Evolutionary conservation across 2,113 vertebrate species (phyloP).

Genomic region (Ciconia maguari): DNA sequence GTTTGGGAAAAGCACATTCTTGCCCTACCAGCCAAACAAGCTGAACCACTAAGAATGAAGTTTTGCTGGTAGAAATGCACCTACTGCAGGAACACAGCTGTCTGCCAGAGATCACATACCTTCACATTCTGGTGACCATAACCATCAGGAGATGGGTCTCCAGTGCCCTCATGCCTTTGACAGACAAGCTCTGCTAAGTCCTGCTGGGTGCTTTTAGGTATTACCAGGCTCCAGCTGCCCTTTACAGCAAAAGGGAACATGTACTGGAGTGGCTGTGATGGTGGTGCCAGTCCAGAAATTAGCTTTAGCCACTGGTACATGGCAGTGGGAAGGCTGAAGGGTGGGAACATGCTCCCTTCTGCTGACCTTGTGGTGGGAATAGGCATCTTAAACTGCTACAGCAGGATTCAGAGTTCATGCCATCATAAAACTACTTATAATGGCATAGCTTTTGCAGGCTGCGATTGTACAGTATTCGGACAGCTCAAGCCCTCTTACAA

Average conservation of each 20-base stretch:
- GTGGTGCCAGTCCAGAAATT: not conserved
- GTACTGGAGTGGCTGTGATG: rapidly evolving
- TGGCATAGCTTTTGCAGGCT: not conserved
- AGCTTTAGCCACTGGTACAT: not conserved
- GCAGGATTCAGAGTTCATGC: not conserved
- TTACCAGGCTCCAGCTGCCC: not conserved
- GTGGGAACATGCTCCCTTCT: not conserved
- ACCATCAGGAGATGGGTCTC: not conserved
- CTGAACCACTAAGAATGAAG: not conserved
- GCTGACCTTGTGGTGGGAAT: not conserved
- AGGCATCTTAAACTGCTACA: not conserved
- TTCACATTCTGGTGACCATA: not conserved
- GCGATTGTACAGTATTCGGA: not conserved
- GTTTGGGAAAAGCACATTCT: conserved; percentile 28
- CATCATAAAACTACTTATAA: not conserved
- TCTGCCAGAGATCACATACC: not conserved
- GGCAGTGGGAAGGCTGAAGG: not conserved
- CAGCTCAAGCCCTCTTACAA: conserved; percentile 12
- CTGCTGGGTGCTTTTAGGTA: not conserved
- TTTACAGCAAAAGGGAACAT: not conserved
- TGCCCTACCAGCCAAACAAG: not conserved
- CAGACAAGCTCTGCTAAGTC: not conserved
- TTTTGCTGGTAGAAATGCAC: not conserved
- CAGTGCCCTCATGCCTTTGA: not conserved
- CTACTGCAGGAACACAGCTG: not conserved